These are phyloP conservation scores for Orchesellides sinensis DNA, from an alignment of 2,888 invertebrate species.

Conservation along the genomic window DNA sequence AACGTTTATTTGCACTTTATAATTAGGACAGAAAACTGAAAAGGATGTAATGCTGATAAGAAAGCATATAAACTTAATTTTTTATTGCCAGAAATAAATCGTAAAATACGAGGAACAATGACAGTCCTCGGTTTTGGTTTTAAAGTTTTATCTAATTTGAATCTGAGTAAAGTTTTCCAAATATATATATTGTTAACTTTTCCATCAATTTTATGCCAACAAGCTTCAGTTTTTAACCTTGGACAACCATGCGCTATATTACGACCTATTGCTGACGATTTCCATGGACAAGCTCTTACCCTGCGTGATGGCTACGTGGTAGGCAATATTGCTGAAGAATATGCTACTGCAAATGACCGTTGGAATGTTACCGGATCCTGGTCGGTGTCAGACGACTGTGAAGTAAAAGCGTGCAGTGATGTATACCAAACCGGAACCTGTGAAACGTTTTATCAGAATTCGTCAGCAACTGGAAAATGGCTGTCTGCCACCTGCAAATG, in stretches of 20 bases:
- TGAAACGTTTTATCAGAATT: background rate
- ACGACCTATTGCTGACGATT: background rate
- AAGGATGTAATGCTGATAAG: too few relatives aligned
- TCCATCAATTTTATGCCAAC: too few relatives aligned
- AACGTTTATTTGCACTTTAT: too few relatives aligned
- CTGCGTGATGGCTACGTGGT: background rate
- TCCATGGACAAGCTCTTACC: background rate
- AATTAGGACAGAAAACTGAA: too few relatives aligned
- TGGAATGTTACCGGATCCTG: conserved; percentile 17
- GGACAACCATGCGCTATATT: background rate
- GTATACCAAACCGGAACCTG: background rate
- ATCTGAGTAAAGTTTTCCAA: background rate
- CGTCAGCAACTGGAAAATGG: background rate
- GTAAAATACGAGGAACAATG: too few relatives aligned
- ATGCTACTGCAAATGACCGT: background rate
- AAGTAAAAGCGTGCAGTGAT: background rate
- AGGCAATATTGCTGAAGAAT: conserved; percentile 14
- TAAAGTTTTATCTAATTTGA: background rate
- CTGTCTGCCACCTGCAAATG: conserved; percentile 7
- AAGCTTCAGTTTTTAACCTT: too few relatives aligned
- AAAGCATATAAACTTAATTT: too few relatives aligned
- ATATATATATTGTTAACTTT: background rate
- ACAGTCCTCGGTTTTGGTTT: too few relatives aligned
- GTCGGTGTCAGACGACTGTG: background rate
- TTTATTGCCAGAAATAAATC: too few relatives aligned